phyloP scores from a whole-genome alignment of 2,888 invertebrate genomes.

The Aromia moschata region DNA sequence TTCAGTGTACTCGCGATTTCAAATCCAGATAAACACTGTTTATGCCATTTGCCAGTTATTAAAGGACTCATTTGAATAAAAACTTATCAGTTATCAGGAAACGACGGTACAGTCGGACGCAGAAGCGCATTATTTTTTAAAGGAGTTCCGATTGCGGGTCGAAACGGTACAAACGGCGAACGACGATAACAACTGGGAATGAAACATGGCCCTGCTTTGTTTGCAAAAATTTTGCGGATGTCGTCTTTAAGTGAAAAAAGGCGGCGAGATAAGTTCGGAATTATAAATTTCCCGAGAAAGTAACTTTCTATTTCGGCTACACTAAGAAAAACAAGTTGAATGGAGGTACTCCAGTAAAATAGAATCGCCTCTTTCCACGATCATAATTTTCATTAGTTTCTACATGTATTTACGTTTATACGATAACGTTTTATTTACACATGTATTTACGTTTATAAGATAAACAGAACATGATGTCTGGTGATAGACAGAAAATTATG shows the following conservation, averaged over 20 bases:
- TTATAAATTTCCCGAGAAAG: not conserved
- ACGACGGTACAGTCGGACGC: not conserved
- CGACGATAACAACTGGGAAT: not conserved
- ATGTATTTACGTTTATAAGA: no score
- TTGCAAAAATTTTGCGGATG: not conserved
- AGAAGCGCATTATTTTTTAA: constrained; percentile 1
- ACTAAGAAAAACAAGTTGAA: no score
- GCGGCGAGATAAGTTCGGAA: not conserved
- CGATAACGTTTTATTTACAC: no score
- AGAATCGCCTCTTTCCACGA: no score
- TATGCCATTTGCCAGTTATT: constrained; percentile 29
- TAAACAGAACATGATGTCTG: no score
- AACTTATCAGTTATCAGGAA: constrained; percentile 7
- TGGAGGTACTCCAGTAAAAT: no score
- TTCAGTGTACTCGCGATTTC: constrained; percentile 30
- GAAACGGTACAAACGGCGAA: not conserved
- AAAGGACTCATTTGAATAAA: constrained; percentile 18
- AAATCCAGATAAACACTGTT: constrained; percentile 30
- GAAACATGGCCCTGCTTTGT: not conserved
- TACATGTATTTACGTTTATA: no score
- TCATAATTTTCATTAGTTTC: no score
- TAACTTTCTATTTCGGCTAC: no score
- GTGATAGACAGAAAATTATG: no score
- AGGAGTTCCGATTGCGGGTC: not conserved
- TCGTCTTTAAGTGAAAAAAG: not conserved